Evolutionary conservation across 2,888 invertebrate genomes (phyloP).

Genomic region (Drosophila subsilvestris): DNA sequence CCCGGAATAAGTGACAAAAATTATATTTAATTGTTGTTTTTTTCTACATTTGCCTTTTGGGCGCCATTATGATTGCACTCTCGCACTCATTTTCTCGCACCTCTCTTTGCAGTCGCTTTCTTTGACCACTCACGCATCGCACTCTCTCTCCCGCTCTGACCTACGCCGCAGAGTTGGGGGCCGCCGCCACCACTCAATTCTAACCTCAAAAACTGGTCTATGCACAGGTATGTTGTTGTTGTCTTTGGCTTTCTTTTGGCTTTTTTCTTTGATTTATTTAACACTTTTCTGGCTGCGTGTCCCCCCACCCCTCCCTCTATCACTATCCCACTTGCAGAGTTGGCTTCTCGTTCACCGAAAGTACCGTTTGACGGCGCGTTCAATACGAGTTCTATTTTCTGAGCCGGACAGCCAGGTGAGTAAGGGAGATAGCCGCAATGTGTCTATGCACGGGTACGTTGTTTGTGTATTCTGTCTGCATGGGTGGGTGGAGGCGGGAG

Average conservation of each 20-base stretch:
- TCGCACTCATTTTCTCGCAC: constrained; percentile 4
- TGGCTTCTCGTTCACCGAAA: constrained; percentile 41
- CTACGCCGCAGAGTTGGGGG: constrained; percentile 2
- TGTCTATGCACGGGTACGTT: constrained; percentile 17
- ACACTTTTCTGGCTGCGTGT: constrained; percentile 39
- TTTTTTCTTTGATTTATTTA: constrained; percentile 65
- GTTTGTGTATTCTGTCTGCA: constrained; percentile 23
- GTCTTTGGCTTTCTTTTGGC: constrained; percentile 38
- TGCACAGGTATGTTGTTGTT: constrained; percentile 23
- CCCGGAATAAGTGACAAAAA: constrained; percentile 38
- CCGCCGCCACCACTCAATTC: constrained; percentile 39
- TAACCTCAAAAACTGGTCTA: constrained; percentile 69
- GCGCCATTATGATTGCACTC: constrained; percentile 11
- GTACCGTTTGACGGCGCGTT: constrained; percentile 54
- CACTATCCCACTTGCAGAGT: constrained; percentile 11
- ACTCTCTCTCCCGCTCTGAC: constrained; percentile 25
- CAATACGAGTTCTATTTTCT: constrained; percentile 55
- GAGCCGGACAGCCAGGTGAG: constrained; percentile 41
- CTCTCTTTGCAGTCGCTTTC: constrained; percentile 31
- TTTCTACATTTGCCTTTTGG: neutral
- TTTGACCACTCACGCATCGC: constrained; percentile 45
- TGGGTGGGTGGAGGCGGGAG: constrained; percentile 11
- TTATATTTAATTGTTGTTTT: constrained; percentile 42
- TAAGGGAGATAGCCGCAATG: constrained; percentile 47
- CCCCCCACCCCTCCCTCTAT: constrained; percentile 38